These are phyloP conservation scores for Catamblyrhynchus diadema DNA, from an alignment of 2,797 vertebrate genomes.

Conservation along the genomic window DNA sequence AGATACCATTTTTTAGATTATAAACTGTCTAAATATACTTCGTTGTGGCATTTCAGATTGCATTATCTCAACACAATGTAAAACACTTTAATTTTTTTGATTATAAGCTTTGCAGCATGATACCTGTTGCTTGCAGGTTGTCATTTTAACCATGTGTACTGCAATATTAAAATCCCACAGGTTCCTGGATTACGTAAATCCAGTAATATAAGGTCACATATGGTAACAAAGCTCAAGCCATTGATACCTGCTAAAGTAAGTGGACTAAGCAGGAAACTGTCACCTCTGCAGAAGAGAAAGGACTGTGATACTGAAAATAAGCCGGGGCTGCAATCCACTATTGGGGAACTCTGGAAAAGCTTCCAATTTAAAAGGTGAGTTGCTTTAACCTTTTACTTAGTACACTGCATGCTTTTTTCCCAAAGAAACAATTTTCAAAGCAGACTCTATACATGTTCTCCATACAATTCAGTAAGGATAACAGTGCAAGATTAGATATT, in stretches of 20 bases:
- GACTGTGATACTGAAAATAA: constrained; percentile 82
- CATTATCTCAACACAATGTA: not conserved
- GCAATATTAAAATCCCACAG: constrained; percentile 62
- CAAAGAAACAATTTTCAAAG: not conserved
- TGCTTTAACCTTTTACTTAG: not conserved
- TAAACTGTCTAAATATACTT: not conserved
- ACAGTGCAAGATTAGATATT: not conserved
- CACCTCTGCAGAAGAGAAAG: constrained; percentile 53
- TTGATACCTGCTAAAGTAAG: constrained; percentile 84
- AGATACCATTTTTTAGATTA: not conserved
- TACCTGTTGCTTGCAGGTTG: not conserved
- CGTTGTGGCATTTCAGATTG: not conserved
- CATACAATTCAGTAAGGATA: not conserved
- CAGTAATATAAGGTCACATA: constrained; percentile 38
- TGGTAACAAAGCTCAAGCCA: constrained; percentile 66
- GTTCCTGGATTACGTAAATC: constrained; percentile 80
- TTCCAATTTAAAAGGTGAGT: constrained; percentile 90
- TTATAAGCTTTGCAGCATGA: not conserved
- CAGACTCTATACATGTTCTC: rapidly evolving
- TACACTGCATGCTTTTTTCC: not conserved
- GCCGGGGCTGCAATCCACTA: constrained; percentile 82
- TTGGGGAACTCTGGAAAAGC: constrained; percentile 89
- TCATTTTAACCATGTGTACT: not conserved
- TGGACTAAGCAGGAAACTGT: constrained; percentile 82
- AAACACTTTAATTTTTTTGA: not conserved